These are phyloP conservation scores for Emydura subglobosa DNA, from an alignment of 2,113 vertebrate species.

Conservation along the genomic window DNA sequence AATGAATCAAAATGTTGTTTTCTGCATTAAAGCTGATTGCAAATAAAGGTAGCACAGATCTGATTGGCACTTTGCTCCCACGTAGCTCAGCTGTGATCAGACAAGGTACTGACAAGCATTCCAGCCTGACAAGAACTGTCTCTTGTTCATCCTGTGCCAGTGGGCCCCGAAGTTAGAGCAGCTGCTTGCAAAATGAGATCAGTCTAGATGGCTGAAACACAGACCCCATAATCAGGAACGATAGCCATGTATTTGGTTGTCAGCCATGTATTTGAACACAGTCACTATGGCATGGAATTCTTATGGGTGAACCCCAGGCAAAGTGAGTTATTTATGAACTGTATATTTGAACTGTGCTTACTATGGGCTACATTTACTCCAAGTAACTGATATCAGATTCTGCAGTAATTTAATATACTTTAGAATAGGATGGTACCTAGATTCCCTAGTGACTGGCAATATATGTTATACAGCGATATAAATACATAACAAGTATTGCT, in stretches of 20 bases:
- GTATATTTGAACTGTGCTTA: background rate
- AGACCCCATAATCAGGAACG: background rate
- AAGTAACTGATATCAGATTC: background rate
- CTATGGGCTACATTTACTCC: background rate
- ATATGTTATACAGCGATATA: background rate
- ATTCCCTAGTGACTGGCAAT: background rate
- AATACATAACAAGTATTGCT: background rate
- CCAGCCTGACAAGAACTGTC: background rate
- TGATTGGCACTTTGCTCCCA: background rate
- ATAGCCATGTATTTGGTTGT: background rate
- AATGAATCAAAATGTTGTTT: conserved; percentile 32
- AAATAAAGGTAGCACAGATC: conserved; percentile 40
- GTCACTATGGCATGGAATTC: background rate
- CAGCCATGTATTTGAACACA: background rate
- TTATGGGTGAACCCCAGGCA: background rate
- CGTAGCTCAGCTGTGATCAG: background rate
- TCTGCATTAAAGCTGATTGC: conserved; percentile 33
- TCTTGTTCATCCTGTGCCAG: background rate
- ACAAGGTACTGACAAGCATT: rapidly evolving
- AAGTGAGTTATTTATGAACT: background rate
- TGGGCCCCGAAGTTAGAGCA: background rate
- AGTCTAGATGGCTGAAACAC: background rate
- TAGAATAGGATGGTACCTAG: background rate
- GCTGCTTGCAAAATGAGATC: rapidly evolving
- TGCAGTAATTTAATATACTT: background rate